Evolutionary conservation across 2,888 invertebrate genomes (phyloP).

Genomic region (Drosophila cracens): DNA sequence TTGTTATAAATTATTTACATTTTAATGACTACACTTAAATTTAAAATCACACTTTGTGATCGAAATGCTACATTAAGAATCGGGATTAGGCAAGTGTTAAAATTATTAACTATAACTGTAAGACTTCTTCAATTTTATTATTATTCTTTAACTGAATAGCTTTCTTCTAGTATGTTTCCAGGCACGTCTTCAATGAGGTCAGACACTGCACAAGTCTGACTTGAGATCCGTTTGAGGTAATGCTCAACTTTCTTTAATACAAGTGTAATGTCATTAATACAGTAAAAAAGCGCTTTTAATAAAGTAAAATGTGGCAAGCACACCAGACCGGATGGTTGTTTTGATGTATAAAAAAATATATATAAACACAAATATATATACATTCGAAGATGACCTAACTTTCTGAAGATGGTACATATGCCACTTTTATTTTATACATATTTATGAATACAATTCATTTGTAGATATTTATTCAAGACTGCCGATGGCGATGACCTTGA

Average conservation of each 20-base stretch:
- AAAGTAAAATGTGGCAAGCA: conserved; percentile 9
- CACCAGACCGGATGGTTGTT: not conserved
- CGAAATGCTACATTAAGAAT: not conserved
- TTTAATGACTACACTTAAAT: not conserved
- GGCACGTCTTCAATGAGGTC: not conserved
- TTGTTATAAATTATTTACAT: not conserved
- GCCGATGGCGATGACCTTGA: conserved; percentile 42
- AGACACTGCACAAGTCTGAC: not conserved
- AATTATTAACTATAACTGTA: not conserved
- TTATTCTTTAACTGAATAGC: not conserved
- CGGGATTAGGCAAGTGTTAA: not conserved
- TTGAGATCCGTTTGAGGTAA: conserved; percentile 6
- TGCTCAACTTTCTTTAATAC: not conserved
- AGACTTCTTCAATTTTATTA: not conserved
- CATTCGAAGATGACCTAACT: conserved; percentile 30
- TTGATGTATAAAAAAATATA: not conserved
- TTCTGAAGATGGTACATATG: conserved; percentile 13
- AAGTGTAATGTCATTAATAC: conserved; percentile 22
- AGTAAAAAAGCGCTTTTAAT: conserved; percentile 22
- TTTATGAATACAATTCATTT: conserved; percentile 40
- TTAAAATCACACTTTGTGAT: not conserved
- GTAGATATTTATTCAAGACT: conserved; percentile 41
- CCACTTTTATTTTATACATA: conserved; percentile 38
- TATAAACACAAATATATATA: not conserved
- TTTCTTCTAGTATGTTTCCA: not conserved